Percentiles rank a stretch among this genome's conserved stretches.
phyloP scores from a whole-genome alignment of 2,113 vertebrate genomes.

The Chiloscyllium plagiosum region DNA sequence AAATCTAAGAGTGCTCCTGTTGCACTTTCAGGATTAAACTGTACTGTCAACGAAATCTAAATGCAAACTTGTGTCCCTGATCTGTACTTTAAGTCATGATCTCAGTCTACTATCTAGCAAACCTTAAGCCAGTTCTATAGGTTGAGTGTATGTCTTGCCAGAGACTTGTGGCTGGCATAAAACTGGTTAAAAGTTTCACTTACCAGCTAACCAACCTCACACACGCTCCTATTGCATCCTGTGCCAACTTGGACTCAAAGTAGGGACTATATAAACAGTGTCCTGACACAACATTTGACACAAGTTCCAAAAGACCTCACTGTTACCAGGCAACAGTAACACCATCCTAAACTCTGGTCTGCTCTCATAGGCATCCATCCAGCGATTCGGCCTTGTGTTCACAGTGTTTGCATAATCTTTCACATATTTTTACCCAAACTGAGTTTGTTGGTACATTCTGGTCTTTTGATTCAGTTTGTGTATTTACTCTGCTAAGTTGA shows the following conservation, averaged over 20 bases:
- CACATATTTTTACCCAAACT: background rate
- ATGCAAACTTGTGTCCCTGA: background rate
- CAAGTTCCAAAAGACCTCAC: background rate
- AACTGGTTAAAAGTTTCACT: background rate
- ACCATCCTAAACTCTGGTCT: constrained; percentile 5
- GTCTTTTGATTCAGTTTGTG: background rate
- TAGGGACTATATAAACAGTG: constrained; percentile 14
- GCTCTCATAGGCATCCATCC: background rate
- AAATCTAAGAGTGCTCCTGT: background rate
- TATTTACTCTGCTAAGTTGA: background rate
- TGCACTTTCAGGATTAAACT: background rate
- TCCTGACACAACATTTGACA: background rate
- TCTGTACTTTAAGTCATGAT: background rate
- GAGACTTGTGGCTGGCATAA: background rate
- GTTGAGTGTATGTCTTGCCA: background rate
- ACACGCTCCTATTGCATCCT: background rate
- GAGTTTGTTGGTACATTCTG: background rate
- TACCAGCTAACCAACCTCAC: background rate
- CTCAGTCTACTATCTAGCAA: background rate
- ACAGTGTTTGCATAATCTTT: background rate
- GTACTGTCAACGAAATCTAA: background rate
- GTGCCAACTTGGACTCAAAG: background rate
- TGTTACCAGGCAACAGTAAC: background rate
- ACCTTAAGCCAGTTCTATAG: background rate
- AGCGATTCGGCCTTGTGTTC: background rate